Base-by-base conservation (phyloP, 2,797 vertebrate genomes). In the Lagodon rhomboides region DNA sequence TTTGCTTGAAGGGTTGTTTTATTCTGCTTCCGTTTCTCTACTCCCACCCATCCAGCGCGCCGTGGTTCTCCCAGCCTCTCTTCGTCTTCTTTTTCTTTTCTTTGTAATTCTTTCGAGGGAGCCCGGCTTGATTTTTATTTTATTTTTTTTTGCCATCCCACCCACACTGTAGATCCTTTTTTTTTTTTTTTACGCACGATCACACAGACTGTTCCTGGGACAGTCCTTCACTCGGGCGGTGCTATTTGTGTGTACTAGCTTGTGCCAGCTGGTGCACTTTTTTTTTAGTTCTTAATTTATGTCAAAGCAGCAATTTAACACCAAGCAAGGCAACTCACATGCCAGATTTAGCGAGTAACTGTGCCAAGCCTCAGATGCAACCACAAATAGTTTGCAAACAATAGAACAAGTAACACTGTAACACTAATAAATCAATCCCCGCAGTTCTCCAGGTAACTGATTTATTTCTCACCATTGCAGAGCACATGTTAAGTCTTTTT, bases 161-260 rank as follows among this genome's bases (percentile, higher is more conserved):
- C 68, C 54, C 72, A 77, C 77, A 44, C 58, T 49, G 43, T 23
- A 58, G 58, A 68, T 77, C 63, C 65, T n/a, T 16, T 10, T 49
- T 27, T n/a, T 10, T 50, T 27, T n/a, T n/a, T n/a, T n/a, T n/a
- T n/a, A n/a, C n/a, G n/a, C 34, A 3, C 9, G 38, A 62, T 62
- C 59, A 72, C 63, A 69, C 8, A 61, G 17, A 60, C 72, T 58
- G 38, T 65, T 74, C 46, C 61, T 60, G 34, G 68, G 65, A 76
- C 75, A 72, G 49, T 22, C 38, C 49, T 55, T 51, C 23, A 25
- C 41, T 62, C 43, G 58, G n/a, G 5, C 65, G 43, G 25, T 23
- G 12, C 56, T 46, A 7, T 49, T 18, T 4, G 0, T 53, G 10
- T 34, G 17, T 9, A 44, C 50, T 15, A 53, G 67, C 51, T 51